Conservation (phyloP, 2,797 vertebrate genomes). For the Zenarchopterus dispar region DNA sequence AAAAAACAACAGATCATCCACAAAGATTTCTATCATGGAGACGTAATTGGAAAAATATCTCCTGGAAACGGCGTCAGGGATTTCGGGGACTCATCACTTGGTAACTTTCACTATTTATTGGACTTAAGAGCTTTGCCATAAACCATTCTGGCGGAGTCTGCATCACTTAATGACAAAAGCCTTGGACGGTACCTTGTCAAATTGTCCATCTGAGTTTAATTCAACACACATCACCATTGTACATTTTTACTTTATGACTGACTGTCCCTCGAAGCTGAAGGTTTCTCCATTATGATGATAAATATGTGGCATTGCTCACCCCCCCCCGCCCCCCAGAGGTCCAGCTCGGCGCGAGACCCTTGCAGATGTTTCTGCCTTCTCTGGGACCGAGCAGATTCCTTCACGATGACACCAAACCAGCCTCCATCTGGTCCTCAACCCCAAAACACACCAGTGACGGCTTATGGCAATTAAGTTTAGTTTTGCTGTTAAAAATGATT, state of each 20-base stretch:
- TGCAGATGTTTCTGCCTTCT: conserved; percentile 48
- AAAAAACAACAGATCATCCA: background rate
- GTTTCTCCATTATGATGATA: conserved; percentile 35
- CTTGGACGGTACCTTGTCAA: background rate
- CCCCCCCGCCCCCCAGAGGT: conserved; percentile 26
- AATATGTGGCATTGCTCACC: conserved; percentile 29
- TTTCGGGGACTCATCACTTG: conserved; percentile 4
- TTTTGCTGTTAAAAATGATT: background rate
- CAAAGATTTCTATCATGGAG: background rate
- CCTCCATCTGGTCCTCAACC: conserved; percentile 33
- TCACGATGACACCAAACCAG: conserved; percentile 13
- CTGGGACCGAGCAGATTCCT: conserved; percentile 32
- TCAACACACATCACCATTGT: background rate
- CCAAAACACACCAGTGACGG: background rate
- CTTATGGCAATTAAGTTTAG: background rate
- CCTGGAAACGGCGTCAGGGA: background rate
- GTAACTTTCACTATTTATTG: background rate
- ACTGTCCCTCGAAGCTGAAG: background rate
- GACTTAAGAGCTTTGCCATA: background rate
- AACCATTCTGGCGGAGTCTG: background rate
- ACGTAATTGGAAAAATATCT: background rate
- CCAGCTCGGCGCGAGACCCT: conserved; percentile 10
- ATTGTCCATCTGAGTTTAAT: conserved; percentile 3
- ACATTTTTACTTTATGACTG: conserved; percentile 3
- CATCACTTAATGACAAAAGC: background rate